Evolutionary conservation across 1,140 invertebrate species (phyloP).

Genomic region (Chlorops oryzae): DNA sequence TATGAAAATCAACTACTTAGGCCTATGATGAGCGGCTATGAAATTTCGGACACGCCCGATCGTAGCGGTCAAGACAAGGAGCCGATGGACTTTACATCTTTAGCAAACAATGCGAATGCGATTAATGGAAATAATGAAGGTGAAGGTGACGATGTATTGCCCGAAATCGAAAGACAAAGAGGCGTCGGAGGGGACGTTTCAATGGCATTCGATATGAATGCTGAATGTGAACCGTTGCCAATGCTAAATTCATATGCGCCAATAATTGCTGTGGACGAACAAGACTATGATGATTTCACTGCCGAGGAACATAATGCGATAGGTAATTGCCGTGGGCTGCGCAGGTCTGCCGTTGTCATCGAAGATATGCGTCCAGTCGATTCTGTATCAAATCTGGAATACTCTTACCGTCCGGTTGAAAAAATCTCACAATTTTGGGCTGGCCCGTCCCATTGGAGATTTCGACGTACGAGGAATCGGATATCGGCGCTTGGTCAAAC

Average conservation of each 20-base stretch:
- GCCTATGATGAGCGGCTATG: slow-evolving; percentile 35
- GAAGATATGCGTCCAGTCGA: slow-evolving; percentile 42
- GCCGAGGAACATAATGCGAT: slow-evolving; percentile 35
- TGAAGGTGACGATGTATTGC: slow-evolving; percentile 10
- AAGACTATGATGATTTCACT: slow-evolving; percentile 36
- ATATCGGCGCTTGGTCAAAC: slow-evolving; percentile 18
- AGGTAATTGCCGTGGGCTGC: slow-evolving; percentile 32
- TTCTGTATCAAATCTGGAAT: slow-evolving; percentile 35
- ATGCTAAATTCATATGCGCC: slow-evolving; percentile 17
- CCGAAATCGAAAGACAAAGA: too few species aligned
- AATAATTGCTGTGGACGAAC: slow-evolving; percentile 27
- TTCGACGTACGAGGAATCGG: slow-evolving; percentile 26
- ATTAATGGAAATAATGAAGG: slow-evolving; percentile 14
- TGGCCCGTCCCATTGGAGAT: slow-evolving; percentile 47
- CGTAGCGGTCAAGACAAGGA: slow-evolving; percentile 15
- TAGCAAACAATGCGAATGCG: too few species aligned
- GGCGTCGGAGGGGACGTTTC: slow-evolving; percentile 16
- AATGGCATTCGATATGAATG: slow-evolving; percentile 44
- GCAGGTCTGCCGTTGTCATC: slow-evolving; percentile 31
- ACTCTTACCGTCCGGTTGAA: slow-evolving; percentile 44
- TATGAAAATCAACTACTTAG: slow-evolving; percentile 23
- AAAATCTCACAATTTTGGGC: slow-evolving; percentile 47
- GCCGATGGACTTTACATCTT: too few species aligned
- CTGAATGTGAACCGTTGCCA: slow-evolving; percentile 39
- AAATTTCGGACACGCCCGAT: slow-evolving; percentile 39